Evolutionary conservation across 2,797 vertebrate genomes (phyloP).

Genomic region (Scarus forsteni): DNA sequence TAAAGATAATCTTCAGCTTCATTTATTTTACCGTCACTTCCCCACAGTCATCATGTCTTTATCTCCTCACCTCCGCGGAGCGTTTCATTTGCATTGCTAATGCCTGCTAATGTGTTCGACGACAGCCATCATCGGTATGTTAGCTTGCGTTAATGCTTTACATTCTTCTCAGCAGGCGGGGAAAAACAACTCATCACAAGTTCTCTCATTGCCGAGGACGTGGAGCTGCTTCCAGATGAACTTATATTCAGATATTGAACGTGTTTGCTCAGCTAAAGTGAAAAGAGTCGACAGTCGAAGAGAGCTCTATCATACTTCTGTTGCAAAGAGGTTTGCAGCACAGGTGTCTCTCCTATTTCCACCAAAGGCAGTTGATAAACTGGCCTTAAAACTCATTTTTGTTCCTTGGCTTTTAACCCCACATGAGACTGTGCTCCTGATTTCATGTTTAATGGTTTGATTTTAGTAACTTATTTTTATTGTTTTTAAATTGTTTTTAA

Average conservation of each 20-base stretch:
- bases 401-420: no score
- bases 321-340: no score
- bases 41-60: neutral
- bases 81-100: constrained; percentile 7
- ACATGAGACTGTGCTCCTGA: no score
- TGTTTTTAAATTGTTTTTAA: no score
- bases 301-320: no score
- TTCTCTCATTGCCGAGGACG: neutral
- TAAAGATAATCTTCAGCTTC: neutral
- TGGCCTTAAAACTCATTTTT: no score
- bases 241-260: neutral
- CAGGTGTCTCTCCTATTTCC: no score
- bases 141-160: no score
- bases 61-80: constrained; percentile 1
- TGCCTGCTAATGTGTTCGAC: constrained; percentile 14
- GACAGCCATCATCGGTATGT: neutral
- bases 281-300: neutral
- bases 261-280: neutral
- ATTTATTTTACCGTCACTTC: neutral
- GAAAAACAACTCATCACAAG: neutral
- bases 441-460: no score
- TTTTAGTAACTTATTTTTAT: no score
- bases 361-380: no score
- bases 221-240: neutral
- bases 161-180: no score